phyloP scores from a whole-genome alignment of 2,113 vertebrate genomes.

The Oreotrochilus melanogaster region DNA sequence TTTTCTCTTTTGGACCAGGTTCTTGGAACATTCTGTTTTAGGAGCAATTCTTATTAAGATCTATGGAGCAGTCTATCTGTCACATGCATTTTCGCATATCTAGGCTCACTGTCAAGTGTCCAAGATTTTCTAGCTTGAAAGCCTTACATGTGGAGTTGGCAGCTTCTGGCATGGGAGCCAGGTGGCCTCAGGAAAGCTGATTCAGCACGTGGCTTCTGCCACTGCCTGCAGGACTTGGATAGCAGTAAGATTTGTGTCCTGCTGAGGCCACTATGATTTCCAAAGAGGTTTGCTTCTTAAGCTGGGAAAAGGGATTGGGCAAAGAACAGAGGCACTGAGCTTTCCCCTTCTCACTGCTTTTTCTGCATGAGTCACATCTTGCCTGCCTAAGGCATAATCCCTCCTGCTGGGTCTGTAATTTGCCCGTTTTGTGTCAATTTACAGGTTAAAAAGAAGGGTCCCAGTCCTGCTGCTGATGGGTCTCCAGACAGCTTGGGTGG shows the following conservation, averaged over 20 bases:
- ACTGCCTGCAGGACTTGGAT: slow-evolving; percentile 7
- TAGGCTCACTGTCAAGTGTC: background rate
- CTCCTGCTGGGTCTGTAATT: slow-evolving; percentile 39
- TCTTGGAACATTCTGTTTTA: slow-evolving; percentile 33
- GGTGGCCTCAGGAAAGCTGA: slow-evolving; percentile 47
- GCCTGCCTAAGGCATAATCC: slow-evolving; percentile 4
- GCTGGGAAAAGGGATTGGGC: slow-evolving; percentile 14
- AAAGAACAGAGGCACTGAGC: background rate
- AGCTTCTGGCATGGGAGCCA: slow-evolving; percentile 19
- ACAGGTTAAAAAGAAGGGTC: slow-evolving; percentile 53
- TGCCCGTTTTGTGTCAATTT: slow-evolving; percentile 63
- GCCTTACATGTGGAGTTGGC: slow-evolving; percentile 35
- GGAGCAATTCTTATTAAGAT: slow-evolving; percentile 8
- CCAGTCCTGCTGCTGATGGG: background rate
- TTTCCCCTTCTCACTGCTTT: background rate
- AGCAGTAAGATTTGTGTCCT: background rate
- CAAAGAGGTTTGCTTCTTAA: slow-evolving; percentile 21
- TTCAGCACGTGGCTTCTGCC: slow-evolving; percentile 38
- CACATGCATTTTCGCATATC: slow-evolving; percentile 8
- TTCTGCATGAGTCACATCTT: background rate
- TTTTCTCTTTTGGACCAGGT: slow-evolving; percentile 5
- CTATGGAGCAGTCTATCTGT: slow-evolving; percentile 16
- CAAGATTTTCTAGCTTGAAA: slow-evolving; percentile 20
- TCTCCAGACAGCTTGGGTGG: slow-evolving; percentile 25
- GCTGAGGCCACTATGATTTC: background rate